A percentile compares a stretch with the other conserved stretches of the same genome.
Evolutionary conservation across 2,797 vertebrate genomes (phyloP).

Genomic region (Notolabrus celidotus): DNA sequence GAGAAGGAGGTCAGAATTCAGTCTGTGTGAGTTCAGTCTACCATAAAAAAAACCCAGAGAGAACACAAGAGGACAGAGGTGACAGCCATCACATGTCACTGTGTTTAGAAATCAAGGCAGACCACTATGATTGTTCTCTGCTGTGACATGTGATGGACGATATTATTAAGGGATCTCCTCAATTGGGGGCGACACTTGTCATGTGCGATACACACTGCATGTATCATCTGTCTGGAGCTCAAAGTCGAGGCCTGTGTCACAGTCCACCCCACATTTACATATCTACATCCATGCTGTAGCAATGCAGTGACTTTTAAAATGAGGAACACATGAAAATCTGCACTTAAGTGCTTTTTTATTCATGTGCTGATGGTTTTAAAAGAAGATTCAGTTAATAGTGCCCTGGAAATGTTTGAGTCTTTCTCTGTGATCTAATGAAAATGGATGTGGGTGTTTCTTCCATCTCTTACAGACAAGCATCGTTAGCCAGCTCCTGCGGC

Average conservation of each 20-base stretch:
- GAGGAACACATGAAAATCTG: not conserved
- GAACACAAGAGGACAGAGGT: slow-evolving; percentile 33
- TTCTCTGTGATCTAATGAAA: slow-evolving; percentile 39
- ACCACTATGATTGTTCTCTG: slow-evolving; percentile 7
- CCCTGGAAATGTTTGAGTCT: slow-evolving; percentile 14
- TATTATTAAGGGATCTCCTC: slow-evolving; percentile 45
- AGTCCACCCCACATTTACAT: slow-evolving; percentile 5
- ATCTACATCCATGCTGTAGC: slow-evolving; percentile 1
- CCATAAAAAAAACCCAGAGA: too few relatives aligned
- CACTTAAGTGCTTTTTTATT: slow-evolving; percentile 1
- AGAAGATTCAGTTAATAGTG: slow-evolving; percentile 7
- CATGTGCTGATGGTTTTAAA: not conserved
- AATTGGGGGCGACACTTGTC: slow-evolving; percentile 37
- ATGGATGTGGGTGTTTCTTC: slow-evolving; percentile 48
- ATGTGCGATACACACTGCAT: slow-evolving; percentile 29
- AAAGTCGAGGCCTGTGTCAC: slow-evolving; percentile 6
- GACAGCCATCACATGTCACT: slow-evolving; percentile 38
- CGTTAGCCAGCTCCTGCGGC: slow-evolving; percentile 91
- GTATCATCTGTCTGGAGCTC: slow-evolving; percentile 13
- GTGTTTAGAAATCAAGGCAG: slow-evolving; percentile 28
- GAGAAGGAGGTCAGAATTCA: not conserved
- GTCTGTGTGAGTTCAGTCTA: not conserved
- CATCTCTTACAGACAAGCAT: slow-evolving; percentile 87
- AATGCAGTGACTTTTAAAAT: not conserved
- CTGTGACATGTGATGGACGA: slow-evolving; percentile 37